Percentiles rank a stretch among this genome's conserved stretches.
Evolutionary conservation across 2,113 vertebrate genomes (phyloP).

Genomic region (Ranitomeya variabilis): DNA sequence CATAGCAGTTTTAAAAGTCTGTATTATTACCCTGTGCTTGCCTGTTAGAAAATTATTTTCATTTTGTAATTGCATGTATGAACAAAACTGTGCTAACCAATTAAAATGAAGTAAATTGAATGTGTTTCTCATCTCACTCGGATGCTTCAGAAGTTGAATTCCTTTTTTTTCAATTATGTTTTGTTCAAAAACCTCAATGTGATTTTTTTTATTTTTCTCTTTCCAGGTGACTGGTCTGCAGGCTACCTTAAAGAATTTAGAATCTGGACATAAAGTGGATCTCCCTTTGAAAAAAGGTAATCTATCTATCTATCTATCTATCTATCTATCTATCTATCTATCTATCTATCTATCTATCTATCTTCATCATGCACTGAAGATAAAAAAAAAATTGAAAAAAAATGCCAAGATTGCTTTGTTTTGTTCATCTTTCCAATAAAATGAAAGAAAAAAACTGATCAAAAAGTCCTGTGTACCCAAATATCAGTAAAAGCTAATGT

Average conservation of each 20-base stretch:
- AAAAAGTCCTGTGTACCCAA: too few relatives aligned
- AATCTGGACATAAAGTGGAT: constrained; percentile 37
- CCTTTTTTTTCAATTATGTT: constrained; percentile 12
- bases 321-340: neutral
- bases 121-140: neutral
- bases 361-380: too few relatives aligned
- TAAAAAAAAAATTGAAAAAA: too few relatives aligned
- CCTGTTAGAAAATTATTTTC: neutral
- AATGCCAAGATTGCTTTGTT: too few relatives aligned
- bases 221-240: constrained; percentile 68
- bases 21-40: neutral
- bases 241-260: constrained; percentile 59
- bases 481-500: too few relatives aligned
- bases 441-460: too few relatives aligned
- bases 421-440: too few relatives aligned
- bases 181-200: neutral
- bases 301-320: neutral
- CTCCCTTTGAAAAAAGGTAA: constrained; percentile 68
- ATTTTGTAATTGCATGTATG: neutral
- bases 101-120: neutral
- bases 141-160: neutral
- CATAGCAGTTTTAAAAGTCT: neutral
- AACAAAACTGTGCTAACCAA: neutral
- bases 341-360: neutral
- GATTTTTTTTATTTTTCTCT: neutral